Conservation (phyloP, 2,113 vertebrate genomes). For the Bettongia penicillata region DNA sequence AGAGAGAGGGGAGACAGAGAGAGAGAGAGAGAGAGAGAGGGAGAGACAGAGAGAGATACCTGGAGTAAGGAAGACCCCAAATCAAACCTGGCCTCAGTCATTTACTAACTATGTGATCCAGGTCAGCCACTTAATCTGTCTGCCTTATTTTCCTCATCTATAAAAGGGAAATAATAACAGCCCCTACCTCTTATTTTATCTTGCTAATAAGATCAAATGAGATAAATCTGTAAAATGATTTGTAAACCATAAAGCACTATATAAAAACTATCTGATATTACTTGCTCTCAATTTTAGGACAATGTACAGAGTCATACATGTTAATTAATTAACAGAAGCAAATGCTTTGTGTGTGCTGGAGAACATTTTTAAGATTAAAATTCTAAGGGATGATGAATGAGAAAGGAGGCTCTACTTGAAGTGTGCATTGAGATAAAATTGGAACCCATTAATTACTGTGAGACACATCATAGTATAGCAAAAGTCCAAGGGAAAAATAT, state of each 20-base stretch:
- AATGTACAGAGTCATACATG: conserved; percentile 20
- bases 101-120: neutral
- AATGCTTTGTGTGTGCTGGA: neutral
- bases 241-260: neutral
- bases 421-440: neutral
- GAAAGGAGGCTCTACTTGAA: neutral
- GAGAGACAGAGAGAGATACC: neutral
- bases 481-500: neutral
- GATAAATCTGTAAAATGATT: neutral
- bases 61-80: neutral
- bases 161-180: neutral
- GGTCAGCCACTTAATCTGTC: neutral
- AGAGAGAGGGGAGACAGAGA: no score
- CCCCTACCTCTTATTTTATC: neutral
- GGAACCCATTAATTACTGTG: neutral
- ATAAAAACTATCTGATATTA: neutral
- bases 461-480: accelerated
- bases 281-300: neutral
- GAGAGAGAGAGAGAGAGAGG: neutral
- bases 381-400: conserved; percentile 23
- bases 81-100: neutral
- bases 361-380: neutral
- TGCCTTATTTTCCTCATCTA: neutral
- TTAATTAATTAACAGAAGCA: conserved; percentile 15
- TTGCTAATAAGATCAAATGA: neutral